phyloP scores from a whole-genome alignment of 2,113 vertebrate genomes.

The Ceyx melanurus region DNA sequence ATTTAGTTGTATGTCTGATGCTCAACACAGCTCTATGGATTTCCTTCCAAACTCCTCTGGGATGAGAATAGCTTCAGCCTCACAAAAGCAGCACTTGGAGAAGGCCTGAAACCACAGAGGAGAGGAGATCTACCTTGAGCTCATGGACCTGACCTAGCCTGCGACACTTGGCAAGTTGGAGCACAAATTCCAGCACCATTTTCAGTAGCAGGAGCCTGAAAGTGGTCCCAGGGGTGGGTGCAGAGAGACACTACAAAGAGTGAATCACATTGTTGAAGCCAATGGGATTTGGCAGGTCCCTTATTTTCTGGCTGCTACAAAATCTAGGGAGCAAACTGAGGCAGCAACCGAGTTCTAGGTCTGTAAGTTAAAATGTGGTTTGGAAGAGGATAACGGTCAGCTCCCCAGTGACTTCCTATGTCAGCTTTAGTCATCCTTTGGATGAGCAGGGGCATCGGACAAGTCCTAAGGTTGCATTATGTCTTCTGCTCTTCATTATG shows the following conservation, averaged over 20 bases:
- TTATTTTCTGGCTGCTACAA: background rate
- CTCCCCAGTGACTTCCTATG: background rate
- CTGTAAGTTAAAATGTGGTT: background rate
- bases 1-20: background rate
- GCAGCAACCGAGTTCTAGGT: background rate
- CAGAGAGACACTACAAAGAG: background rate
- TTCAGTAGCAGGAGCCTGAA: background rate
- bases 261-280: accelerated
- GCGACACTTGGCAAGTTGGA: accelerated
- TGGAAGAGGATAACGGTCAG: background rate
- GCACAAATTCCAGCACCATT: background rate
- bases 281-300: background rate
- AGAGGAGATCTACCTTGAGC: background rate
- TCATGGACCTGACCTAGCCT: background rate
- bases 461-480: background rate
- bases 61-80: background rate
- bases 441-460: accelerated
- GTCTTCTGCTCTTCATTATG: background rate
- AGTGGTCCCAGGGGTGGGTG: background rate
- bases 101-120: background rate
- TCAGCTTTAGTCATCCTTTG: background rate
- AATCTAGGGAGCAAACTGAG: background rate
- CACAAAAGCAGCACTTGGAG: background rate
- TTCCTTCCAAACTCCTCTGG: background rate
- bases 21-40: background rate